Conservation (phyloP, 2,797 vertebrate species). For the Glyptemys insculpta region DNA sequence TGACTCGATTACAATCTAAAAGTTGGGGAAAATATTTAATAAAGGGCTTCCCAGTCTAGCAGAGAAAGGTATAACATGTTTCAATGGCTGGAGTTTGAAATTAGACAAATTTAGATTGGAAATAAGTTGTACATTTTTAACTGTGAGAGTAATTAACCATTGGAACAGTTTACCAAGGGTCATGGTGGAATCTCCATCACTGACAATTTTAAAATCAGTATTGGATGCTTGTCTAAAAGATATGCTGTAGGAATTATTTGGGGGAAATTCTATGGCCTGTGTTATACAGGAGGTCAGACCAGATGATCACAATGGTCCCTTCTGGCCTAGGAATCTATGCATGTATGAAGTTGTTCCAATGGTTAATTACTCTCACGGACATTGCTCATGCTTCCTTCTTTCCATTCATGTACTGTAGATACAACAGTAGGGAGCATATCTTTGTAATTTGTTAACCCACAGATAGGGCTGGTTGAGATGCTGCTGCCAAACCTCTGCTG, state of each 20-base stretch:
- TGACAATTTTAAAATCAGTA: neutral
- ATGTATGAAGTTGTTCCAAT: neutral
- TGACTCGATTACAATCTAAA: neutral
- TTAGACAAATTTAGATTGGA: neutral
- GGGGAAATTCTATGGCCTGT: neutral
- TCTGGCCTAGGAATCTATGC: neutral
- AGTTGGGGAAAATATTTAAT: neutral
- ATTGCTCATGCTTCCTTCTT: constrained; percentile 5
- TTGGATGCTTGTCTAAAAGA: neutral
- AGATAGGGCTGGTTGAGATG: constrained; percentile 4
- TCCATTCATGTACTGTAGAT: constrained; percentile 51
- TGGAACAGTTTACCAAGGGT: neutral
- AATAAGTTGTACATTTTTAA: neutral
- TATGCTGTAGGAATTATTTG: neutral
- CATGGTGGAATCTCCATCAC: neutral
- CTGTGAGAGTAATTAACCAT: neutral
- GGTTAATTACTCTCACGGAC: neutral
- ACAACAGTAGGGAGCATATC: constrained; percentile 22
- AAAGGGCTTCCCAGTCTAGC: neutral
- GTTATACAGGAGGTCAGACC: neutral
- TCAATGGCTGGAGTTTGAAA: neutral
- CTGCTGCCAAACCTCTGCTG: constrained; percentile 24
- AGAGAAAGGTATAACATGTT: neutral
- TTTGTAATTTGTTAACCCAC: constrained; percentile 38
- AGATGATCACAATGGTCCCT: neutral